Percentiles rank a stretch among this genome's conserved stretches.
Evolutionary conservation across 2,888 invertebrate genomes (phyloP).

Genomic region (Rotaria macrura): DNA sequence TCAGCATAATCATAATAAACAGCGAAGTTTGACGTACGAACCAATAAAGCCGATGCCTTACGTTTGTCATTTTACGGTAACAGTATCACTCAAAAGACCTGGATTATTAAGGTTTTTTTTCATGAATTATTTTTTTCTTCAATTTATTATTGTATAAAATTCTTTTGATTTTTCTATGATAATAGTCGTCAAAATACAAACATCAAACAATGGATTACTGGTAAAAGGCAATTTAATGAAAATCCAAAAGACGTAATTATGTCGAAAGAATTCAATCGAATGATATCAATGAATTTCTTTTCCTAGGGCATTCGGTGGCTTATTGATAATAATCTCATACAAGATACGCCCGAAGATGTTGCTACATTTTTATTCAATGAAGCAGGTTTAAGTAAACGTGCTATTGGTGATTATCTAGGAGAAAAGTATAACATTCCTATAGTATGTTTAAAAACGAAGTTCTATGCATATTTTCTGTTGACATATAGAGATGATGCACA

Average conservation of each 20-base stretch:
- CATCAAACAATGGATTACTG: conserved; percentile 20
- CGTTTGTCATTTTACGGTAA: background rate
- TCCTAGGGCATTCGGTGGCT: conserved; percentile 30
- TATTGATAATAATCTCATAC: conserved; percentile 24
- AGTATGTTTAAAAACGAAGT: background rate
- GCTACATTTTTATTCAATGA: conserved; percentile 69
- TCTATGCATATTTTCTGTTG: background rate
- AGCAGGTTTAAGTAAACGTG: conserved; percentile 92
- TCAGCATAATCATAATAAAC: background rate
- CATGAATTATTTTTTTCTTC: background rate
- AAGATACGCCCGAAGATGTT: conserved; percentile 45
- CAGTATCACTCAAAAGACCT: background rate
- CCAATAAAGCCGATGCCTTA: background rate
- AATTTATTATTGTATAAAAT: background rate
- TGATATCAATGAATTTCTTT: too few relatives aligned
- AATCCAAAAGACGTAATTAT: conserved; percentile 28
- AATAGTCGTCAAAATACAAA: conserved; percentile 24
- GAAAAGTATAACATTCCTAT: conserved; percentile 58
- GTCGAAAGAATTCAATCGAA: too few relatives aligned
- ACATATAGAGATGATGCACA: conserved; percentile 69
- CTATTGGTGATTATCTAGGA: conserved; percentile 94
- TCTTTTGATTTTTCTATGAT: background rate
- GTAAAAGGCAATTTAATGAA: conserved; percentile 30
- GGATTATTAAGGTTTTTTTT: background rate
- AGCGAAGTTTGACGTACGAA: background rate